A percentile compares a stretch with the other conserved stretches of the same genome.
Conservation (phyloP, 2,113 vertebrate genomes). For the Saguinus imperator region DNA sequence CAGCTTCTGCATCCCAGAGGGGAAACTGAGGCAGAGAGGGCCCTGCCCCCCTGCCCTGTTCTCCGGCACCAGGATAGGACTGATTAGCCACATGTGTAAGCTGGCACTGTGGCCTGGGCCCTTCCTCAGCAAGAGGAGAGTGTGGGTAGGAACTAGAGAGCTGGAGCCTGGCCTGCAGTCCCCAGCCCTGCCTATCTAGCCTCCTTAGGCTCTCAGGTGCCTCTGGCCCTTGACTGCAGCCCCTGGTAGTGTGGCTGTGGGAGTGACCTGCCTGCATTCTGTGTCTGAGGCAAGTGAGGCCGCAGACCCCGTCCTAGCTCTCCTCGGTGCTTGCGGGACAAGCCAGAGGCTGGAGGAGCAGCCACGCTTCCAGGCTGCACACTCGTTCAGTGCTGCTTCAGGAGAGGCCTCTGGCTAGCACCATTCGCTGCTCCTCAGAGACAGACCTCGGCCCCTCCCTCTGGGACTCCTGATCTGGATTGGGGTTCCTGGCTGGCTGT, state of each 20-base stretch:
- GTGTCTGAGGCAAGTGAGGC: background rate
- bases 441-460: background rate
- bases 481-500: background rate
- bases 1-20: background rate
- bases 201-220: background rate
- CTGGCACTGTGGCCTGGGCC: background rate
- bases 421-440: background rate
- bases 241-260: background rate
- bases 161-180: background rate
- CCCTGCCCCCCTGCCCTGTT: too few species aligned
- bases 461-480: background rate
- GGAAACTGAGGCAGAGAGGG: background rate
- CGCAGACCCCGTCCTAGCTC: too few species aligned
- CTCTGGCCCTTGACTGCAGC: background rate
- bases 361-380: fast-evolving
- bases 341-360: background rate
- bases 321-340: background rate
- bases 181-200: background rate
- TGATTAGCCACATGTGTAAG: background rate
- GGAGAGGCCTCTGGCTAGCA: background rate
- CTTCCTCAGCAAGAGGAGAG: background rate
- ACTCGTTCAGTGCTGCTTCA: background rate
- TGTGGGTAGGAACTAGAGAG: background rate
- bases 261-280: background rate
- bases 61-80: background rate